Conservation (phyloP, 1,140 invertebrate genomes). For the Pseudoatta argentina region DNA sequence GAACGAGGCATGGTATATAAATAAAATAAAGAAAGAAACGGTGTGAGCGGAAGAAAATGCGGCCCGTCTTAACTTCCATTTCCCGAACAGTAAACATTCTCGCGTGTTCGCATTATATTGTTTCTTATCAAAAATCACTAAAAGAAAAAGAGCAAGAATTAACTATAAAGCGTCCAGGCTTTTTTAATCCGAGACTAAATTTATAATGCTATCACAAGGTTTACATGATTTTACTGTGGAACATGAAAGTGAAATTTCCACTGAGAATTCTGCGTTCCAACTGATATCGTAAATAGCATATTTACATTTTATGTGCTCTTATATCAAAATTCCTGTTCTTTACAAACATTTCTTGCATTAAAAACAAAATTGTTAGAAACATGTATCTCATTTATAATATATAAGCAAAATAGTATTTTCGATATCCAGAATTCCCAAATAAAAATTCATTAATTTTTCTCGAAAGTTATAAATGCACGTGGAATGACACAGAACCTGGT, state of each 20-base stretch:
- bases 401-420: constrained; percentile 1
- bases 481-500: constrained; percentile 47
- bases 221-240: neutral
- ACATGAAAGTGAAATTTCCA: constrained; percentile 12
- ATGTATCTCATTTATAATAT: neutral
- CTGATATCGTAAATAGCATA: neutral
- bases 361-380: constrained; percentile 6
- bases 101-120: constrained; percentile 14
- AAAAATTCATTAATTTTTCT: constrained; percentile 9
- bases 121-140: constrained; percentile 2
- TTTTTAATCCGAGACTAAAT: neutral
- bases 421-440: constrained; percentile 9
- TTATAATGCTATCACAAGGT: neutral
- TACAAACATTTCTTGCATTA: neutral
- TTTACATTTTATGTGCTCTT: neutral
- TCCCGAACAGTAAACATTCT: constrained; percentile 39
- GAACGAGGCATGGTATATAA: constrained; percentile 75
- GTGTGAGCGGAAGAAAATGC: neutral
- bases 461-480: constrained; percentile 32
- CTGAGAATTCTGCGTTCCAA: constrained; percentile 25
- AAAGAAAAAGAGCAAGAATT: constrained; percentile 19
- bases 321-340: constrained; percentile 3
- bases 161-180: constrained; percentile 12
- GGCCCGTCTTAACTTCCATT: constrained; percentile 24
- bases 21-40: constrained; percentile 70